These are phyloP conservation scores for Squalus acanthias DNA, from an alignment of 2,797 vertebrate genomes.

Conservation along the genomic window DNA sequence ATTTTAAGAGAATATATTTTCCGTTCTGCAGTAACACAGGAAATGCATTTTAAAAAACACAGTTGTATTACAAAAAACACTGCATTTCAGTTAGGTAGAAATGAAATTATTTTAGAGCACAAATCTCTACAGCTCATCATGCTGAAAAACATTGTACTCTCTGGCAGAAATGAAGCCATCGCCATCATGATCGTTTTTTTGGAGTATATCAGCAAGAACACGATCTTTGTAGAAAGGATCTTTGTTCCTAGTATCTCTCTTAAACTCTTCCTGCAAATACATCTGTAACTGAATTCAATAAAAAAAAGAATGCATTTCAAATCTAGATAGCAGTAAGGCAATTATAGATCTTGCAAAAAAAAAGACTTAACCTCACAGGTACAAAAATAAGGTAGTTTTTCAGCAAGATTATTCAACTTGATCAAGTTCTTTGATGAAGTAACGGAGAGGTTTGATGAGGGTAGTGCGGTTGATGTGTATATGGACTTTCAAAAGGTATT, in stretches of 20 bases:
- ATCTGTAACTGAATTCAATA: constrained; percentile 66
- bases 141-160: constrained; percentile 85
- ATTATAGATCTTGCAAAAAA: background rate
- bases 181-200: constrained; percentile 72
- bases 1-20: background rate
- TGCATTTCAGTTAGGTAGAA: background rate
- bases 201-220: constrained; percentile 80
- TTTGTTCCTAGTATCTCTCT: constrained; percentile 67
- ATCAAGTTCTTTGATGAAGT: background rate
- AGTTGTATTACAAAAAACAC: background rate
- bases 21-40: constrained; percentile 2
- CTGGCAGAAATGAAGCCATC: constrained; percentile 81
- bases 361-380: background rate
- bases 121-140: constrained; percentile 79
- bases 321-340: background rate
- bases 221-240: constrained; percentile 73
- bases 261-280: constrained; percentile 77
- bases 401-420: background rate
- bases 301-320: background rate
- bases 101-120: constrained; percentile 39
- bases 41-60: background rate
- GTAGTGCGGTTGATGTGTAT: background rate
- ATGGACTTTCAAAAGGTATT: background rate
- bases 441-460: background rate
- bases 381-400: background rate